These are phyloP conservation scores for Epinotia demarniana DNA, from an alignment of 2,888 invertebrate species.

Conservation along the genomic window DNA sequence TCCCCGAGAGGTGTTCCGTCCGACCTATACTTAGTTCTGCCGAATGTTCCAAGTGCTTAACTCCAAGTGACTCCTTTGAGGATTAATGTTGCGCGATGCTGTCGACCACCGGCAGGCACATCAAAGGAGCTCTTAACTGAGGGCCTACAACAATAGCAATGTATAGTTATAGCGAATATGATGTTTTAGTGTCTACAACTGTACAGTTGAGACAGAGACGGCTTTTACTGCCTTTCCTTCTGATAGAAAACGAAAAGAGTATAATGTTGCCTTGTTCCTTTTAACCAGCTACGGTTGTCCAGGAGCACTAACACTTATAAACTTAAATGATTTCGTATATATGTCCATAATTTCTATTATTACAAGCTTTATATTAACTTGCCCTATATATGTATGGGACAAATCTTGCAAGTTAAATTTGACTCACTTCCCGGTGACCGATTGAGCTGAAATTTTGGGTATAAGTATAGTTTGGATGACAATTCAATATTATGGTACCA, in stretches of 20 bases:
- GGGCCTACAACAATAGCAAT: conserved; percentile 8
- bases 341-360: no score
- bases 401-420: no score
- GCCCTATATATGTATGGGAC: no score
- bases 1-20: conserved; percentile 28
- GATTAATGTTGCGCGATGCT: conserved; percentile 56
- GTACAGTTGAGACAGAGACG: neutral
- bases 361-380: no score
- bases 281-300: neutral
- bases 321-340: neutral
- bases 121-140: conserved; percentile 35
- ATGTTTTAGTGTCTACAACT: neutral
- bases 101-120: conserved; percentile 40
- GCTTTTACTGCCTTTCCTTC: neutral
- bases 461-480: no score
- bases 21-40: conserved; percentile 44
- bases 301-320: neutral
- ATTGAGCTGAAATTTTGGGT: no score
- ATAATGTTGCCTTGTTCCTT: neutral
- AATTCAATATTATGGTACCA: no score
- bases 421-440: no score
- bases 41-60: conserved; percentile 49
- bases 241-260: neutral
- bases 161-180: conserved; percentile 5
- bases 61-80: conserved; percentile 55